Evolutionary conservation across 2,113 vertebrate species (phyloP).

Genomic region (Percopsis transmontana): DNA sequence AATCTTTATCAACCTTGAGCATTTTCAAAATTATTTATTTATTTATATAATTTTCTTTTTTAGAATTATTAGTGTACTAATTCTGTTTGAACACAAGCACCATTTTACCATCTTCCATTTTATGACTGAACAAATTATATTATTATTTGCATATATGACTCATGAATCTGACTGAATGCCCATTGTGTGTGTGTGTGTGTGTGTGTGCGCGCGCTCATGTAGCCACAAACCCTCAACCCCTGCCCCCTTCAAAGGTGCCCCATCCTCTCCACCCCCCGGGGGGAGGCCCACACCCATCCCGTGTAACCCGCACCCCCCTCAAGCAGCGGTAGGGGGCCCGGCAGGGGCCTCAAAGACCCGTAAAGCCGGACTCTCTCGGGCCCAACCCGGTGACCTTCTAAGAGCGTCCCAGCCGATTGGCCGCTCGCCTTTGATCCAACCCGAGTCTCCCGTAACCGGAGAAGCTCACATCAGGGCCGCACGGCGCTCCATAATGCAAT

Average conservation of each 20-base stretch:
- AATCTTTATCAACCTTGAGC: no score
- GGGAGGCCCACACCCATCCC: slow-evolving; percentile 9
- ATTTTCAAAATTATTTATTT: no score
- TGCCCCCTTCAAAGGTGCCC: slow-evolving; percentile 61
- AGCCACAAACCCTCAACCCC: slow-evolving; percentile 38
- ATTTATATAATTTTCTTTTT: no score
- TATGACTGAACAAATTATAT: no score
- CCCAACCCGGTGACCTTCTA: slow-evolving; percentile 41
- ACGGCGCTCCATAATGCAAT: neutral
- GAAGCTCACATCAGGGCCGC: slow-evolving; percentile 31
- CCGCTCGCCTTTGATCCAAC: slow-evolving; percentile 45
- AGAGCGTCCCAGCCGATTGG: slow-evolving; percentile 54
- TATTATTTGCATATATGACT: no score
- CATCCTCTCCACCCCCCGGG: slow-evolving; percentile 49
- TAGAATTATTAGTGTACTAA: no score
- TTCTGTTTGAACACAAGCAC: no score
- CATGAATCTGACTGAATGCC: no score
- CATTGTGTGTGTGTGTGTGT: neutral
- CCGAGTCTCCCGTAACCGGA: slow-evolving; percentile 44
- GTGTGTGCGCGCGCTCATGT: slow-evolving; percentile 23
- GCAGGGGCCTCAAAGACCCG: slow-evolving; percentile 39
- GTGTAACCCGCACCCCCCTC: neutral
- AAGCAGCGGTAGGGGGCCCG: slow-evolving; percentile 39
- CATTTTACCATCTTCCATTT: no score
- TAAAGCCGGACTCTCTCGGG: slow-evolving; percentile 64